Percentiles rank a stretch among this genome's conserved stretches.
phyloP scores from a whole-genome alignment of 2,797 vertebrate species.

The Pogoniulus pusillus region DNA sequence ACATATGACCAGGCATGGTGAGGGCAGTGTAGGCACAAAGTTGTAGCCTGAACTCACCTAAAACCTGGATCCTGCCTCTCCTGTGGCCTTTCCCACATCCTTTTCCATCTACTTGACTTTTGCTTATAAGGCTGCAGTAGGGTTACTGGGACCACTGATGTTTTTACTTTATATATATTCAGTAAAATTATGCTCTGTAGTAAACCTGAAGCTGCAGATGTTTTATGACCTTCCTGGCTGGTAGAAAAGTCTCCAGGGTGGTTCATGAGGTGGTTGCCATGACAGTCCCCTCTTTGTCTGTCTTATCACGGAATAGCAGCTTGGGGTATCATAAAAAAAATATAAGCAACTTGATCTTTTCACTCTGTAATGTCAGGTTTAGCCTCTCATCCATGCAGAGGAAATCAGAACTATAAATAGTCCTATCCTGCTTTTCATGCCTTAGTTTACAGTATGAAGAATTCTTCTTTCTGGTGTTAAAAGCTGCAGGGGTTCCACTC shows the following conservation, averaged over 20 bases:
- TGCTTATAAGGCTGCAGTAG: neutral
- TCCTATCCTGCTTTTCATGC: neutral
- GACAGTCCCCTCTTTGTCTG: neutral
- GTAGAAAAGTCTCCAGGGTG: neutral
- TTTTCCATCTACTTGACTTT: neutral
- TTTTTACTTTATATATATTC: neutral
- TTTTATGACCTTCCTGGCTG: neutral
- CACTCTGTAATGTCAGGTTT: neutral
- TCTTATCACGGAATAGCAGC: neutral
- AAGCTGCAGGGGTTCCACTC: neutral
- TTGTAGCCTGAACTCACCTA: neutral
- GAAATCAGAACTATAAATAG: constrained; percentile 31
- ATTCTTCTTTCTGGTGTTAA: neutral
- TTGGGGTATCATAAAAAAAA: neutral
- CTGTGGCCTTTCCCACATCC: neutral
- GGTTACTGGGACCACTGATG: neutral
- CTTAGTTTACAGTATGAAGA: constrained; percentile 11
- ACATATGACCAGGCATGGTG: accelerated
- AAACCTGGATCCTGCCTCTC: neutral
- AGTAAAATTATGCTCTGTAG: neutral
- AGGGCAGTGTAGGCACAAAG: neutral
- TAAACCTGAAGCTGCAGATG: neutral
- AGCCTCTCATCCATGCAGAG: neutral
- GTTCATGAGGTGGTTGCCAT: neutral
- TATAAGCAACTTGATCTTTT: neutral